Conservation (phyloP, 2,888 invertebrate genomes). For the Cataglyphis rosenhaueri region DNA sequence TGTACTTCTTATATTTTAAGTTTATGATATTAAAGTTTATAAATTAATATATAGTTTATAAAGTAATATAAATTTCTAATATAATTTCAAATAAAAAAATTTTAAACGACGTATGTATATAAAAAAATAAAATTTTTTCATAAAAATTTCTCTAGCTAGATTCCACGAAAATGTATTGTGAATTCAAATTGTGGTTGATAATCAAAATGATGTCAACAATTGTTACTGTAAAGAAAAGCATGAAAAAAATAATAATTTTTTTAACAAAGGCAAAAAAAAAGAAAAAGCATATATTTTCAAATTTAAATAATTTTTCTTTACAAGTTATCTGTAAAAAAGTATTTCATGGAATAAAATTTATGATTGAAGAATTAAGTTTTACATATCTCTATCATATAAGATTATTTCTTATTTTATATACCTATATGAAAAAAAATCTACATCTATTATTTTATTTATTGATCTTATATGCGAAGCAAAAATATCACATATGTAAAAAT, state of each 20-base stretch:
- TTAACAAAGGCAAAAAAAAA: neutral
- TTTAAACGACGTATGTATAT: neutral
- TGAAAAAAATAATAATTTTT: neutral
- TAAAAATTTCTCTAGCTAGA: neutral
- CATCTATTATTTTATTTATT: conserved; percentile 7
- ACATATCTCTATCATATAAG: neutral
- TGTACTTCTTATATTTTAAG: neutral
- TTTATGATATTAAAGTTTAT: neutral
- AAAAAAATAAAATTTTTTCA: neutral
- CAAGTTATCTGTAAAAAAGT: neutral
- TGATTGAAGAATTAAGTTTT: neutral
- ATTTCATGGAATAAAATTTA: neutral
- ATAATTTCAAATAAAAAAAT: conserved; percentile 2
- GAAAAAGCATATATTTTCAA: neutral
- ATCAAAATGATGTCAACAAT: neutral
- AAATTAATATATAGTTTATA: no score
- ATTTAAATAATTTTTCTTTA: conserved; percentile 13
- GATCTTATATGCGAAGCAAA: neutral
- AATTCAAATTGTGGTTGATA: neutral
- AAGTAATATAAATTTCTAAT: neutral
- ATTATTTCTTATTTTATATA: neutral
- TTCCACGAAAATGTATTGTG: conserved; percentile 3
- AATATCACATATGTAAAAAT: neutral
- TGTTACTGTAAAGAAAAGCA: neutral
- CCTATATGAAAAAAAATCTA: neutral